A percentile compares a stretch with the other conserved stretches of the same genome.
Evolutionary conservation across 1,140 invertebrate species (phyloP).

Genomic region (Atopsyche davidsoni): DNA sequence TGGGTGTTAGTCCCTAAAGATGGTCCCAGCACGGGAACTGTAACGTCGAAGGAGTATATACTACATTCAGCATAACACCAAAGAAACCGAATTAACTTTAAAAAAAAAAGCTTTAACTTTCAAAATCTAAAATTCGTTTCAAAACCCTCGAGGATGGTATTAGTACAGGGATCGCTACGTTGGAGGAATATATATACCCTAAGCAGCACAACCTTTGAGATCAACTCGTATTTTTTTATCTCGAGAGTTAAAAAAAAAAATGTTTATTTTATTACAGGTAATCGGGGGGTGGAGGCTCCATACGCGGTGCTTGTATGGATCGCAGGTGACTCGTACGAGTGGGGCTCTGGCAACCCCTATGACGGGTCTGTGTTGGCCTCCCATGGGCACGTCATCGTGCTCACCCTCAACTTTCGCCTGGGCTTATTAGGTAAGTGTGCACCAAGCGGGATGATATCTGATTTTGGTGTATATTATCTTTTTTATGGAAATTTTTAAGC

Average conservation of each 20-base stretch:
- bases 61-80: too few relatives aligned
- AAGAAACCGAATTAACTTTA: too few relatives aligned
- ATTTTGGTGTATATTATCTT: too few relatives aligned
- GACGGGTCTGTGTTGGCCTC: conserved; percentile 84
- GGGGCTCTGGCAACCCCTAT: conserved; percentile 78
- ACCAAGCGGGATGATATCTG: too few relatives aligned
- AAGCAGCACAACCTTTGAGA: background rate
- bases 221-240: background rate
- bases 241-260: background rate
- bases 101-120: too few relatives aligned
- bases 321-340: conserved; percentile 80
- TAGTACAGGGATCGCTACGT: too few relatives aligned
- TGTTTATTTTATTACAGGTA: conserved; percentile 48
- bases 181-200: background rate
- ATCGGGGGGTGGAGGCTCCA: conserved; percentile 67
- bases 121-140: too few relatives aligned
- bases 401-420: conserved; percentile 85
- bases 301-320: conserved; percentile 72
- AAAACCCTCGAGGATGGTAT: too few relatives aligned
- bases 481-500: too few relatives aligned
- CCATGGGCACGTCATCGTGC: conserved; percentile 81
- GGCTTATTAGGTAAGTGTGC: conserved; percentile 71
- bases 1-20: too few relatives aligned
- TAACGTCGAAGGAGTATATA: too few relatives aligned
- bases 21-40: too few relatives aligned